Percentiles rank a stretch among this genome's conserved stretches.
Conservation (phyloP, 2,797 vertebrate species). For the Hydrocynus forskahlii region DNA sequence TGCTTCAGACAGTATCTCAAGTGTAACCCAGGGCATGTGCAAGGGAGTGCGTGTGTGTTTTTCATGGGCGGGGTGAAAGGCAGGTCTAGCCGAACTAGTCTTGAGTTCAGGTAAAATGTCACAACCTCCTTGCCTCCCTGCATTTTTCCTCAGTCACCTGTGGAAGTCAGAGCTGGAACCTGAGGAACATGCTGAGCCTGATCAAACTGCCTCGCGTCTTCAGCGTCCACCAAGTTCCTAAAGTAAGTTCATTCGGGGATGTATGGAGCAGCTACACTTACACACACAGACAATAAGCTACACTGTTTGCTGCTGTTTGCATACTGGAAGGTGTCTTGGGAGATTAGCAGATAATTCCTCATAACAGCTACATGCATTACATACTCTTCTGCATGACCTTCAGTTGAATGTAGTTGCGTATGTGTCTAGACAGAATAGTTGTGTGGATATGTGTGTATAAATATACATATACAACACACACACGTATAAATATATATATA, state of each 20-base stretch:
- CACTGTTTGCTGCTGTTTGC: background rate
- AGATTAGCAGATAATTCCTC: background rate
- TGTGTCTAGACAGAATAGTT: background rate
- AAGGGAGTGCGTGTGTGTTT: slow-evolving; percentile 51
- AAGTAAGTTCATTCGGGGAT: slow-evolving; percentile 78
- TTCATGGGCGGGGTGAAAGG: slow-evolving; percentile 47
- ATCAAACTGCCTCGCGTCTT: slow-evolving; percentile 83
- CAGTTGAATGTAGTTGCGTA: background rate
- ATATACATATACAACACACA: too few species aligned
- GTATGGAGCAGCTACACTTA: background rate
- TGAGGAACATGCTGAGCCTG: slow-evolving; percentile 80
- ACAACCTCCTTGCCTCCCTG: slow-evolving; percentile 1
- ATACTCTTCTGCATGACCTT: background rate
- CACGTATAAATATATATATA: too few species aligned
- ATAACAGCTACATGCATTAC: background rate
- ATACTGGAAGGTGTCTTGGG: background rate
- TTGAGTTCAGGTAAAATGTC: slow-evolving; percentile 18
- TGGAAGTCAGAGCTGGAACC: slow-evolving; percentile 23
- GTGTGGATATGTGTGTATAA: too few species aligned
- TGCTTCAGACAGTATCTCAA: background rate
- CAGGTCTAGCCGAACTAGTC: slow-evolving; percentile 50
- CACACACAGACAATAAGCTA: background rate
- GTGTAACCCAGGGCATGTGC: background rate
- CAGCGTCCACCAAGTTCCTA: slow-evolving; percentile 86
- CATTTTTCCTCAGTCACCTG: slow-evolving; percentile 22